Evolutionary conservation across 2,113 vertebrate genomes (phyloP).

Genomic region (Empidonax traillii): DNA sequence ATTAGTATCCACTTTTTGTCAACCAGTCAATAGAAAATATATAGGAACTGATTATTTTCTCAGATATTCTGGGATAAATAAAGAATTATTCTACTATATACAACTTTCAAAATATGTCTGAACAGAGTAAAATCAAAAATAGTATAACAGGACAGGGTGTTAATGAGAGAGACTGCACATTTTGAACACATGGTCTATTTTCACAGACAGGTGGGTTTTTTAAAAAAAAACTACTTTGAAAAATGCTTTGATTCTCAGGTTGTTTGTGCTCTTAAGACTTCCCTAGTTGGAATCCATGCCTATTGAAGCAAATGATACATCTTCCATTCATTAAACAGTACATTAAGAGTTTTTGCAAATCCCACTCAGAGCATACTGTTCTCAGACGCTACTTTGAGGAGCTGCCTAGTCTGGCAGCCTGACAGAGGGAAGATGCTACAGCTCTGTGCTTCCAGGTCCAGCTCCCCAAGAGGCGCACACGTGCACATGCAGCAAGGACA

Average conservation of each 20-base stretch:
- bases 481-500: background rate
- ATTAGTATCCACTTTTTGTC: background rate
- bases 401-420: background rate
- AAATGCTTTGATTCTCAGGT: background rate
- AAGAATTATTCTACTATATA: background rate
- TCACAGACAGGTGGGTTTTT: background rate
- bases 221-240: background rate
- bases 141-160: background rate
- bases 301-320: background rate
- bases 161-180: background rate
- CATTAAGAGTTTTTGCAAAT: background rate
- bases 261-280: background rate
- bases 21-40: background rate
- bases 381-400: background rate
- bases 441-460: background rate
- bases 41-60: background rate
- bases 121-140: background rate
- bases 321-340: background rate
- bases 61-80: background rate
- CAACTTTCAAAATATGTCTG: background rate
- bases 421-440: background rate
- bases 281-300: background rate
- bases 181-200: background rate
- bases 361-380: background rate
- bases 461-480: background rate